Evolutionary conservation across 2,888 invertebrate genomes (phyloP).

Genomic region (Spilosoma lubricipeda): DNA sequence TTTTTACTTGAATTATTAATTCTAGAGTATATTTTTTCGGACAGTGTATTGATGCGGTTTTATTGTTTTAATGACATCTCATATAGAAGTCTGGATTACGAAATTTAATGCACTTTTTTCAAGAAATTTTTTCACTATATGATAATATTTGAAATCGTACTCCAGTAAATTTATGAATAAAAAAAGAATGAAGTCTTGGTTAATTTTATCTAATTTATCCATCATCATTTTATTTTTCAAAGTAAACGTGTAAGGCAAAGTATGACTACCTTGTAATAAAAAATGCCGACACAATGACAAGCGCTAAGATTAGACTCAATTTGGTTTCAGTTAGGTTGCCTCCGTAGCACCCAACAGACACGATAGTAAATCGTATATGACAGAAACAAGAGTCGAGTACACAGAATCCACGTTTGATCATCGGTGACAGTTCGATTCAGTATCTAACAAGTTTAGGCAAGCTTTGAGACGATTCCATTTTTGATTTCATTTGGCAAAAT

Average conservation of each 20-base stretch:
- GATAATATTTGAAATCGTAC: background rate
- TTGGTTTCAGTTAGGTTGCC: background rate
- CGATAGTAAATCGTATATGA: background rate
- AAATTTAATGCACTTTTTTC: background rate
- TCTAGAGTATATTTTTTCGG: background rate
- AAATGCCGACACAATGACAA: background rate
- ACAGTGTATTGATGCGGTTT: background rate
- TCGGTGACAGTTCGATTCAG: background rate
- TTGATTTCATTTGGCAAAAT: background rate
- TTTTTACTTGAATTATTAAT: background rate
- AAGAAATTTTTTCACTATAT: background rate
- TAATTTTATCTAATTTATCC: background rate
- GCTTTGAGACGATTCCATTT: background rate
- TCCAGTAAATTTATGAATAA: background rate
- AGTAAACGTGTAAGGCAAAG: background rate
- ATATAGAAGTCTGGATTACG: too few relatives aligned
- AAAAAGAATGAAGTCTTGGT: background rate
- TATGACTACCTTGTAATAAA: background rate
- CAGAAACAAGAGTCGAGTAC: background rate
- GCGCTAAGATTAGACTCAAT: background rate
- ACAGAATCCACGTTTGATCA: background rate
- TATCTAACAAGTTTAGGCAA: background rate
- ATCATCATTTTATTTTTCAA: background rate
- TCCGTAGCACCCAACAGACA: background rate
- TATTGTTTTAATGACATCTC: background rate